A percentile compares a stretch with the other conserved stretches of the same genome.
Conservation (phyloP, 2,113 vertebrate genomes). For the Xiphias gladius region DNA sequence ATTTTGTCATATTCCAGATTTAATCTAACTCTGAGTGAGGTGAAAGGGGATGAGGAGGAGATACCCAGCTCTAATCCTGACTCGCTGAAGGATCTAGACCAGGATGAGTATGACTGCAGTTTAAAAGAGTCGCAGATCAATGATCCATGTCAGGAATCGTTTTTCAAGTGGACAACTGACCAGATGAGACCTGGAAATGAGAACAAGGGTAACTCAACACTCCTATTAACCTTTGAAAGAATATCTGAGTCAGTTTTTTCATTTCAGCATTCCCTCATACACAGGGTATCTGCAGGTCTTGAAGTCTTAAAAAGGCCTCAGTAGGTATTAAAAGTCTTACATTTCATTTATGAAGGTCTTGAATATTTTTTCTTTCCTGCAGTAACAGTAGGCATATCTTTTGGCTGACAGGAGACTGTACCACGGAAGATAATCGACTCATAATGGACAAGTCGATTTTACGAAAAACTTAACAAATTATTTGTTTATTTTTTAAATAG, state of each 20-base stretch:
- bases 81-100: conserved; percentile 55
- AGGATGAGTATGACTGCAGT: conserved; percentile 45
- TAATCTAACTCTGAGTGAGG: not conserved
- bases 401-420: too few species aligned
- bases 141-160: conserved; percentile 67
- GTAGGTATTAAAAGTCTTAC: not conserved
- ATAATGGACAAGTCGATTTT: not conserved
- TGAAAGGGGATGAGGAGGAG: conserved; percentile 38
- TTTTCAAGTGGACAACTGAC: conserved; percentile 52
- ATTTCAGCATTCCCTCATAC: too few species aligned
- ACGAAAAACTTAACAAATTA: not conserved
- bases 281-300: too few species aligned
- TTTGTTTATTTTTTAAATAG: too few species aligned
- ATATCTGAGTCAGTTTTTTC: not conserved
- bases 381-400: not conserved
- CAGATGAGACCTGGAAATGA: conserved; percentile 23
- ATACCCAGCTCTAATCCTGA: conserved; percentile 78
- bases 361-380: not conserved
- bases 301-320: not conserved
- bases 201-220: conserved; percentile 29
- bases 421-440: not conserved
- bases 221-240: not conserved
- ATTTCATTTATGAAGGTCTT: not conserved
- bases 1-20: conserved; percentile 62
- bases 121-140: conserved; percentile 33